Evolutionary conservation across 2,888 invertebrate genomes (phyloP).

Genomic region (Tubulanus polymorphus): DNA sequence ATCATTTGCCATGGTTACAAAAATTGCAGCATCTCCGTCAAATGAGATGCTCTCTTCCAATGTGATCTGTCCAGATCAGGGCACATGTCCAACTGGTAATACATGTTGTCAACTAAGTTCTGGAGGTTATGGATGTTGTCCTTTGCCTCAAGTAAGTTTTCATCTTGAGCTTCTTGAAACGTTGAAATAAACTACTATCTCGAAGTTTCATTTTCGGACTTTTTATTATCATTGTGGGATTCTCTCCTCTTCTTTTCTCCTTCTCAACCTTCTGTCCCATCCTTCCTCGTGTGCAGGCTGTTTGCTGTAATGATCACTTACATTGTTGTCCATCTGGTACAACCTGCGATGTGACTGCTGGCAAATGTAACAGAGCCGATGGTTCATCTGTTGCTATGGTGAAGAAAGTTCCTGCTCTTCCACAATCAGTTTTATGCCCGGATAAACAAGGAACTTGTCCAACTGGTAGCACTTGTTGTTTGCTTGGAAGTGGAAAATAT

Average conservation of each 20-base stretch:
- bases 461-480: neutral
- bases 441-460: neutral
- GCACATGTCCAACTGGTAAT: constrained; percentile 11
- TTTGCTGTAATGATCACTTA: constrained; percentile 6
- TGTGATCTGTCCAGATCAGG: constrained; percentile 16
- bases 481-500: neutral
- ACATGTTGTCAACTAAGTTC: constrained; percentile 25
- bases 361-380: neutral
- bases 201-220: too few species aligned
- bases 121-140: neutral
- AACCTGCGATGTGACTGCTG: neutral
- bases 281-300: constrained; percentile 40
- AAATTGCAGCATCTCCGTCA: neutral
- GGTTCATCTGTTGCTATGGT: neutral
- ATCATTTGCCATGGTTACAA: neutral
- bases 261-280: too few species aligned
- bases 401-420: neutral
- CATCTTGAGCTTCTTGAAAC: constrained; percentile 22
- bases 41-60: constrained; percentile 21
- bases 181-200: neutral
- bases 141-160: constrained; percentile 7
- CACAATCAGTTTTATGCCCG: neutral
- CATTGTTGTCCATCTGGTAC: neutral
- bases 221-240: too few species aligned
- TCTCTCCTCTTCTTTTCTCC: too few species aligned